Base-by-base conservation (phyloP, 2,113 vertebrate species). In the Microtus oregoni region DNA sequence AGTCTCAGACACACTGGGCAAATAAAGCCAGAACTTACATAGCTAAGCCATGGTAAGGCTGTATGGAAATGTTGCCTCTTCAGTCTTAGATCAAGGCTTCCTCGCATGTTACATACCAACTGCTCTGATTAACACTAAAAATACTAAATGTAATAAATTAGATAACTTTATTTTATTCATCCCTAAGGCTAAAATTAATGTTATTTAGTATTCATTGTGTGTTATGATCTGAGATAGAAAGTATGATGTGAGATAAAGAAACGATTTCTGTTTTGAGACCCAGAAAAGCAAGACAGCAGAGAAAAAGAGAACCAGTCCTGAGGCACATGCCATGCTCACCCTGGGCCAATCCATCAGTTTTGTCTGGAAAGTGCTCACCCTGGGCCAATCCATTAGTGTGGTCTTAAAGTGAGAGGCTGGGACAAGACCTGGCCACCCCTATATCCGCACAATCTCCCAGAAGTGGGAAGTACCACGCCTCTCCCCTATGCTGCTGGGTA, bases 281-380 rank as follows among this genome's bases (percentile, higher is more conserved):
- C 3, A 17, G 11, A 20, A 65, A 85, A 12, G 9, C 30, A 15
- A 17, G 1, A 30, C 41, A 41, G 19, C 10, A 17, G 5, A 44
- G 22, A 11, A 30, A 30, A 47, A 4, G 13, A 41, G 55, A 30
- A 3, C 20, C 7, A 7, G 28, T 13, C 15, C 7, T n/a, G n/a
- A 3, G 5, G 3, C 1, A 0, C 3, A 26, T 0, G 0, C 0
- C 5, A 1, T 4, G 9, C 7, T 11, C 50, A 26, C 19, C 28
- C 20, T 9, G 41, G 35, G 52, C 5, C 5, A 19, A 24, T 19
- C 38, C 14, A 7, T 24, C 10, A 0, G 26, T 14, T 4, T 50
- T 17, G 9, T 47, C 17, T 15, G 4, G 9, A 47, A 47, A 47
- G 44, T 4, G 9, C 7, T 11, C 50, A 26, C 26, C 28, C 15